Conservation (phyloP, 1,140 invertebrate species). For the Atta texana region DNA sequence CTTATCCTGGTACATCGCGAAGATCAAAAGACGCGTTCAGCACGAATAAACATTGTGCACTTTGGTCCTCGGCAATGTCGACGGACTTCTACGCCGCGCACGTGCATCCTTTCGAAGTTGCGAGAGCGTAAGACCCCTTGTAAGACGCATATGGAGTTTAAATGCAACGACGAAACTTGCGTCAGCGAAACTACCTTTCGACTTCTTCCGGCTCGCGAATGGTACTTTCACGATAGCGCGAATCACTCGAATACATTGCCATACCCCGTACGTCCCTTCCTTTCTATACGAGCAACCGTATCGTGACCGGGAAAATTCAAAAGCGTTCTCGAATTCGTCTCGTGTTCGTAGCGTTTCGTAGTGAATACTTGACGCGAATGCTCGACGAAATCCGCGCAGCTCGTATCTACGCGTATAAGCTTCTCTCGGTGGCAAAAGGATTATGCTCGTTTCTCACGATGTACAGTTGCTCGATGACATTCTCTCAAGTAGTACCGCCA, state of each 20-base stretch:
- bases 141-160: conserved; percentile 44
- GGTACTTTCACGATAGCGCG: conserved; percentile 9
- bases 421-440: conserved; percentile 22
- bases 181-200: conserved; percentile 7
- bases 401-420: conserved; percentile 8
- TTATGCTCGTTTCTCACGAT: conserved; percentile 31
- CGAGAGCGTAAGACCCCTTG: conserved; percentile 29
- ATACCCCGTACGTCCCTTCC: neutral
- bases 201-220: conserved; percentile 2
- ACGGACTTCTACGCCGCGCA: conserved; percentile 21
- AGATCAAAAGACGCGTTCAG: conserved; percentile 56
- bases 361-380: conserved; percentile 8
- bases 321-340: neutral
- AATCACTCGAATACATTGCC: conserved; percentile 15
- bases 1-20: conserved; percentile 15
- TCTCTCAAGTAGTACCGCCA: neutral
- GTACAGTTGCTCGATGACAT: conserved; percentile 35
- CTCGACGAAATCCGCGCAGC: conserved; percentile 16
- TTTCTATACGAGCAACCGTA: neutral
- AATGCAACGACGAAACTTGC: conserved; percentile 35
- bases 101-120: conserved; percentile 53
- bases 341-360: conserved; percentile 12
- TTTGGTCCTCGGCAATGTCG: conserved; percentile 25
- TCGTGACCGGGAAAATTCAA: conserved; percentile 17
- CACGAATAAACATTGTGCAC: conserved; percentile 62